phyloP scores from a whole-genome alignment of 1,140 invertebrate genomes.

The Atta cephalotes region DNA sequence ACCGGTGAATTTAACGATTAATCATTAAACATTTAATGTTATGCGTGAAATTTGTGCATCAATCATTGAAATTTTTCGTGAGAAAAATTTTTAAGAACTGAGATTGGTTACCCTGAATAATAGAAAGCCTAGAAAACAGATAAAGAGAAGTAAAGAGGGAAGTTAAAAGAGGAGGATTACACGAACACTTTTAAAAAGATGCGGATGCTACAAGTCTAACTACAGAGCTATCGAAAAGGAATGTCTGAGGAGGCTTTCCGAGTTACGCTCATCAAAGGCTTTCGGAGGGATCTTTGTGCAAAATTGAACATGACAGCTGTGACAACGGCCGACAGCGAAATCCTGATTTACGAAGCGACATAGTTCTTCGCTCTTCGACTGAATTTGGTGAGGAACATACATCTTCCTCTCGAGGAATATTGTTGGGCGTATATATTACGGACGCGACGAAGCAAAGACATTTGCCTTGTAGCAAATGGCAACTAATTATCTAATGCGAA shows the following conservation, averaged over 20 bases:
- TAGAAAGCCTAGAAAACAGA: too few species aligned
- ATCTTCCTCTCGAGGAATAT: slow-evolving; percentile 3
- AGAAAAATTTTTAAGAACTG: neutral
- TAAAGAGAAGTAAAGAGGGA: neutral
- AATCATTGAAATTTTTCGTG: neutral
- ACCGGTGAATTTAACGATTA: neutral
- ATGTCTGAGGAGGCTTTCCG: slow-evolving; percentile 41
- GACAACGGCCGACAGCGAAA: slow-evolving; percentile 51
- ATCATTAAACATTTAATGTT: neutral
- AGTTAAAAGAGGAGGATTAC: slow-evolving; percentile 3
- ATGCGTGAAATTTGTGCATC: neutral
- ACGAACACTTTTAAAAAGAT: neutral
- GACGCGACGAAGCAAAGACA: neutral
- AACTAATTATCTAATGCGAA: slow-evolving; percentile 11
- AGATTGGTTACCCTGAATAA: neutral
- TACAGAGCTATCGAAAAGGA: slow-evolving; percentile 38
- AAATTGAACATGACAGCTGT: slow-evolving; percentile 54
- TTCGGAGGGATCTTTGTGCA: slow-evolving; percentile 21
- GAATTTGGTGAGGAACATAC: neutral
- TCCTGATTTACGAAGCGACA: slow-evolving; percentile 56
- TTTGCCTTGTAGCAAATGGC: neutral
- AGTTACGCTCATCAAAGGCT: slow-evolving; percentile 35
- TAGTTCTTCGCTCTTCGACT: slow-evolving; percentile 25
- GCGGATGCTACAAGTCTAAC: neutral
- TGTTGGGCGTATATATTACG: neutral